Conservation (phyloP, 2,888 invertebrate genomes). For the Petrolisthes manimaculis region DNA sequence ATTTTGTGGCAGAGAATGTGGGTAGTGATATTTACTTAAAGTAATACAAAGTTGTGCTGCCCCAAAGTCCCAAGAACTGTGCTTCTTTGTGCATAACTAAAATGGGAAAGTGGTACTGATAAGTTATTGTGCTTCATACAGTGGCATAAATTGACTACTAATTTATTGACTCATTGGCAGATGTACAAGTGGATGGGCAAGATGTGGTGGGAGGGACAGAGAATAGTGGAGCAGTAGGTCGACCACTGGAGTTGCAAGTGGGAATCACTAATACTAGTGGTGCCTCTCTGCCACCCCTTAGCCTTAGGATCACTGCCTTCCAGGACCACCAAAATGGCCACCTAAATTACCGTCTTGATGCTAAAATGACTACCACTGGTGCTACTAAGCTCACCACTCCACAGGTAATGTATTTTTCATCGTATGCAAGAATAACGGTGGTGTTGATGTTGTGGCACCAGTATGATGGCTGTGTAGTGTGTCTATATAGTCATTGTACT, state of each 20-base stretch:
- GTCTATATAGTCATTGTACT: too few species aligned
- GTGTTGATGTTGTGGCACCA: too few species aligned
- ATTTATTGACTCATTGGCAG: constrained; percentile 2
- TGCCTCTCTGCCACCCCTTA: constrained; percentile 55
- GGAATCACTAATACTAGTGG: constrained; percentile 61
- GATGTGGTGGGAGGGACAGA: constrained; percentile 54
- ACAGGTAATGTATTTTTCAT: constrained; percentile 24
- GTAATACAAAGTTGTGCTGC: too few species aligned
- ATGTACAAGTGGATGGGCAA: constrained; percentile 48
- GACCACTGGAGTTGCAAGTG: constrained; percentile 45
- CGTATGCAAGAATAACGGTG: too few species aligned
- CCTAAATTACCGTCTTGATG: constrained; percentile 63
- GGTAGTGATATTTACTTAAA: too few species aligned
- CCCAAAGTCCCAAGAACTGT: background rate
- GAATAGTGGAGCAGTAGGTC: constrained; percentile 45
- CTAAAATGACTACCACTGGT: constrained; percentile 62
- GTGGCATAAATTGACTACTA: too few species aligned
- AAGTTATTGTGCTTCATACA: too few species aligned
- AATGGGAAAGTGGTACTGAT: too few species aligned
- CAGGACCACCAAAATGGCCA: constrained; percentile 66
- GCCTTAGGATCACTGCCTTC: constrained; percentile 55
- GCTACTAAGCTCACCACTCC: constrained; percentile 49
- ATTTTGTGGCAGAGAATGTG: too few species aligned
- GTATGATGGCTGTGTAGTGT: too few species aligned
- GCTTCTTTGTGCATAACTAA: too few species aligned